Base-by-base conservation (phyloP, 2,888 invertebrate genomes). In the Flabesymbios commensalis region DNA sequence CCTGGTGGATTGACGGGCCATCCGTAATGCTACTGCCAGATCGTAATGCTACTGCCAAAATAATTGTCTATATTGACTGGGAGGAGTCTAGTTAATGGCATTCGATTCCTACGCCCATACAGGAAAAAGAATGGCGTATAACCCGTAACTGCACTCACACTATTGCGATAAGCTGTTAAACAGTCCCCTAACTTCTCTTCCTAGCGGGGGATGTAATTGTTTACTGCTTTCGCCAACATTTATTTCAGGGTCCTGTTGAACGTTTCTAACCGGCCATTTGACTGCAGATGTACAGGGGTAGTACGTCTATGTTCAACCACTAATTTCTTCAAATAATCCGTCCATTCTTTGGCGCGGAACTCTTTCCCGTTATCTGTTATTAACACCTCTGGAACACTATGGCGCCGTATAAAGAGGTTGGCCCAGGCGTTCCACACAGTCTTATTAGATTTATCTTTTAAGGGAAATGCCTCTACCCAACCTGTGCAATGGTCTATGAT, bases 381-480 rank as follows among this genome's bases (percentile, higher is more conserved):
- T 4, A 49, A 7, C n/a, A 51, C 41, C 28, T 58, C 51, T 22
- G 61, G 61, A 5, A 39, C 19, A 2, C 49, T 39, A 29, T 29
- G 33, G 2, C 48, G 19, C 3, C 48, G 32, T 17, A 61, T 4
- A 36, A 57, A 57, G 22, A 42, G 39, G 1, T 48, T 57, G 32
- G 56, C 14, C 19, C 57, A 42, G 0, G 43, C 36, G 2, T 32
- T 42, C 51, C 33, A 47, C 3, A 61, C 57, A 32, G n/a, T 53
- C 10, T 26, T 29, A 7, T 32, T 39, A 10, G 41, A 39, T 39
- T 58, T 58, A 28, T 51, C 28, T 17, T 22, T 33, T n/a, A 61
- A 49, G 5, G 61, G 61, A 28, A 31, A 57, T 2, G 51, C 57
- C 36, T 61, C 57, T 4, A 45, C 56, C 61, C 61, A 61, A 19